Conservation (phyloP, 2,888 invertebrate species). For the Mythimna ferrago region DNA sequence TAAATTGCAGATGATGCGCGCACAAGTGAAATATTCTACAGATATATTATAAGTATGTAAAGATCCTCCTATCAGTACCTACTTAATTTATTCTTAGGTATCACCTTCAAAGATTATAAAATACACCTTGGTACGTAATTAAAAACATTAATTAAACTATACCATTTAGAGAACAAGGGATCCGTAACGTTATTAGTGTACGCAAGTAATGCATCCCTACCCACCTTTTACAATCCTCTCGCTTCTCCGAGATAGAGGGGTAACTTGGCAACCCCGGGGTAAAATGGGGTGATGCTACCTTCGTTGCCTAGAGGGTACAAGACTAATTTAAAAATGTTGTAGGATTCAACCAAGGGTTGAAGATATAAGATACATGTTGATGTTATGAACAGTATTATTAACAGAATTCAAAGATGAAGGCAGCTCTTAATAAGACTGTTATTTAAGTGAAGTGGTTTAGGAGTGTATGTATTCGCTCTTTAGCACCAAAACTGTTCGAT, state of each 20-base stretch:
- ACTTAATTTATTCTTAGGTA: neutral
- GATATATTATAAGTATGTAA: no score
- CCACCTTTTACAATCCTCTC: constrained; percentile 40
- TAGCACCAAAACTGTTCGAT: neutral
- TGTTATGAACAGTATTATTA: constrained; percentile 34
- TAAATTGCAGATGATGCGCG: no score
- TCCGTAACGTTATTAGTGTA: constrained; percentile 33
- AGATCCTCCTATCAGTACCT: neutral
- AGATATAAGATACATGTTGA: constrained; percentile 31
- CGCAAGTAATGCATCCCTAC: constrained; percentile 38
- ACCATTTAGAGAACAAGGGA: constrained; percentile 14
- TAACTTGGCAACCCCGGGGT: constrained; percentile 34
- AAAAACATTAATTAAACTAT: constrained; percentile 31
- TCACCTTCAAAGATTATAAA: neutral
- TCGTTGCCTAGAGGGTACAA: constrained; percentile 37
- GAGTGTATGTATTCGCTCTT: neutral
- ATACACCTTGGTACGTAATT: neutral
- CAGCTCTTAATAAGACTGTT: neutral
- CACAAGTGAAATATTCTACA: no score
- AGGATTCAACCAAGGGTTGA: constrained; percentile 37
- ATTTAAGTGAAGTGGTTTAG: constrained; percentile 15
- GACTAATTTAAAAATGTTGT: constrained; percentile 45
- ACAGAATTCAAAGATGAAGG: constrained; percentile 17
- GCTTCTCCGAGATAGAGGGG: constrained; percentile 43
- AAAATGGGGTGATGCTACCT: constrained; percentile 44